Conservation (phyloP, 2,113 vertebrate species). For the Anolis sagrei region DNA sequence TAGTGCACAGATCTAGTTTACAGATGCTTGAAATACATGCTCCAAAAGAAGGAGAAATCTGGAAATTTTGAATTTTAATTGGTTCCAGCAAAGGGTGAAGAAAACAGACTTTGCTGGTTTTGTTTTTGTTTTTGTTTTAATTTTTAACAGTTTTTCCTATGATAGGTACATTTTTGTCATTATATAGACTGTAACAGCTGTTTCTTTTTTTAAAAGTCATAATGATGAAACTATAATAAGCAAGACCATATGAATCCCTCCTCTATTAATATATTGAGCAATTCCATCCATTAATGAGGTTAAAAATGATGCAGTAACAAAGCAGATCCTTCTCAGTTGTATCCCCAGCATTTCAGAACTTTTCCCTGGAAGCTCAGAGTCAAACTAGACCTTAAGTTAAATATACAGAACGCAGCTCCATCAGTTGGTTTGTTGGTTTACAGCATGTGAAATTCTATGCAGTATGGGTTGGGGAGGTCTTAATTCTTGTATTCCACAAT, state of each 20-base stretch:
- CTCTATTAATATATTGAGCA: too few relatives aligned
- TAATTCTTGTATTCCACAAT: background rate
- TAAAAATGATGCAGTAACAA: background rate
- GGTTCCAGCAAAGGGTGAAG: conserved; percentile 41
- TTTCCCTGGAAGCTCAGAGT: background rate
- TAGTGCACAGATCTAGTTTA: conserved; percentile 58
- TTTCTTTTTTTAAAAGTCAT: too few relatives aligned
- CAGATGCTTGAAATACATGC: conserved; percentile 45
- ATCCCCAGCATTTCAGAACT: background rate
- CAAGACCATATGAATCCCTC: background rate
- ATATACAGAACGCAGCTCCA: background rate
- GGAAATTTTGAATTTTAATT: conserved; percentile 17
- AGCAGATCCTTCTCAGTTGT: background rate
- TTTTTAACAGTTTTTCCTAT: background rate
- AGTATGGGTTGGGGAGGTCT: too few relatives aligned
- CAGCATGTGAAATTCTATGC: too few relatives aligned
- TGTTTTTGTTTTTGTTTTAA: too few relatives aligned
- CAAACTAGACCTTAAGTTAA: background rate
- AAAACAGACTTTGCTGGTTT: background rate
- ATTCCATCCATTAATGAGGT: background rate
- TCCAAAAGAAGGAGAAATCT: conserved; percentile 35
- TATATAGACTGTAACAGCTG: too few relatives aligned
- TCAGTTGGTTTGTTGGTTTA: background rate
- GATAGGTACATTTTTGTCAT: too few relatives aligned
- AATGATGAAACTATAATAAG: too few relatives aligned